These are phyloP conservation scores for Drosophila kepulauana DNA, from an alignment of 1,140 invertebrate genomes.

Conservation along the genomic window DNA sequence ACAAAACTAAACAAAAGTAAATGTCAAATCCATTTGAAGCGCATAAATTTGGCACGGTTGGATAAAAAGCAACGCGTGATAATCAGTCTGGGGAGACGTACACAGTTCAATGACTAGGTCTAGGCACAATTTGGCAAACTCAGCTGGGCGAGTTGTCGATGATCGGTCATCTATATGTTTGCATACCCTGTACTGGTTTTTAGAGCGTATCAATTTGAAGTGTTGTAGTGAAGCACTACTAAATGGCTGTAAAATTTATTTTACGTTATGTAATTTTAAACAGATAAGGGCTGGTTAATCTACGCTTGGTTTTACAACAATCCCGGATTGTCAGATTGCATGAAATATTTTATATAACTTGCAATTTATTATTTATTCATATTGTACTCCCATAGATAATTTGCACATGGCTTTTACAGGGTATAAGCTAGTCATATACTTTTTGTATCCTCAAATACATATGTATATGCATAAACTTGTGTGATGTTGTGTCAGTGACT, in stretches of 20 bases:
- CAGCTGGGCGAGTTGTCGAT: neutral
- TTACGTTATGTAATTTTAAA: too few relatives aligned
- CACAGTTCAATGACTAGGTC: conserved; percentile 65
- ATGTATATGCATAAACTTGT: neutral
- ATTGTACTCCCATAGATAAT: too few relatives aligned
- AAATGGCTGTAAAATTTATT: too few relatives aligned
- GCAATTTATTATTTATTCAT: too few relatives aligned
- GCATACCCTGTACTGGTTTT: neutral
- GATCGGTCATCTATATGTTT: neutral
- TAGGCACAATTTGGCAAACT: conserved; percentile 21
- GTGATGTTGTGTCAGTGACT: conserved; percentile 1
- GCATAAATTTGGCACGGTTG: conserved; percentile 55
- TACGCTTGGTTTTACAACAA: too few relatives aligned
- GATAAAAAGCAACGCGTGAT: conserved; percentile 39
- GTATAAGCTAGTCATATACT: neutral
- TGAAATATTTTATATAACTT: too few relatives aligned
- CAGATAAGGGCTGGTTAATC: too few relatives aligned
- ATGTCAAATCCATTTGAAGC: conserved; percentile 64
- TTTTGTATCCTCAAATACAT: too few relatives aligned
- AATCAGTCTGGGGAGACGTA: conserved; percentile 45
- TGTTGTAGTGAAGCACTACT: too few relatives aligned
- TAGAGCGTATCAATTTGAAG: neutral
- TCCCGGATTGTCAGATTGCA: too few relatives aligned
- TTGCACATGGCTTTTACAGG: neutral
- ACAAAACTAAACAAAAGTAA: conserved; percentile 40